Evolutionary conservation across 2,113 vertebrate species (phyloP).

Genomic region (Vidua chalybeata): DNA sequence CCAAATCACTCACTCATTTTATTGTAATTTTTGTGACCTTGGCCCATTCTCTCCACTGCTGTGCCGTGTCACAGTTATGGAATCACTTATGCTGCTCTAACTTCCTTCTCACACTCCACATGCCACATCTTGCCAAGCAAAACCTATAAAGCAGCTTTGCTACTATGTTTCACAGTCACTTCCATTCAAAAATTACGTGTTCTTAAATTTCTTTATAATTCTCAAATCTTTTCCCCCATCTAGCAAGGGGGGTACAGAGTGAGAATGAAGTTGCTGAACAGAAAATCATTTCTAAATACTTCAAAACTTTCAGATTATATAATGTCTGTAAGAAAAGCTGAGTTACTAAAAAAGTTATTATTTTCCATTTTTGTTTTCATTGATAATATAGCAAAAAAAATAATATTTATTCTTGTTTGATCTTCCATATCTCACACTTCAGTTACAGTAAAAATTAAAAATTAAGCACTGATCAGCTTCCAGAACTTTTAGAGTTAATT

Average conservation of each 20-base stretch:
- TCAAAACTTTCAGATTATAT: not conserved
- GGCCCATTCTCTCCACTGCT: not conserved
- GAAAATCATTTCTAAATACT: not conserved
- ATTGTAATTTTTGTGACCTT: not conserved
- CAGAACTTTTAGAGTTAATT: not conserved
- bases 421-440: not conserved
- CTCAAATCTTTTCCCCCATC: not conserved
- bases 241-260: not conserved
- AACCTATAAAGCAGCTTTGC: not conserved
- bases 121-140: not conserved
- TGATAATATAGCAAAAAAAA: not conserved
- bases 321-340: not conserved
- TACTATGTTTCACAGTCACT: not conserved
- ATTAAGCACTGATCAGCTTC: not conserved
- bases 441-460: not conserved
- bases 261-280: not conserved
- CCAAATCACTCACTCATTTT: not conserved
- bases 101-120: not conserved
- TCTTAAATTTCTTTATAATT: not conserved
- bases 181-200: not conserved
- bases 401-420: not conserved
- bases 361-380: not conserved
- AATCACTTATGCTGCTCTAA: not conserved
- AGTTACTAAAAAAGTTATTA: not conserved
- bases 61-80: fast-evolving